Conservation (phyloP, 2,797 vertebrate species). For the Pygocentrus nattereri region DNA sequence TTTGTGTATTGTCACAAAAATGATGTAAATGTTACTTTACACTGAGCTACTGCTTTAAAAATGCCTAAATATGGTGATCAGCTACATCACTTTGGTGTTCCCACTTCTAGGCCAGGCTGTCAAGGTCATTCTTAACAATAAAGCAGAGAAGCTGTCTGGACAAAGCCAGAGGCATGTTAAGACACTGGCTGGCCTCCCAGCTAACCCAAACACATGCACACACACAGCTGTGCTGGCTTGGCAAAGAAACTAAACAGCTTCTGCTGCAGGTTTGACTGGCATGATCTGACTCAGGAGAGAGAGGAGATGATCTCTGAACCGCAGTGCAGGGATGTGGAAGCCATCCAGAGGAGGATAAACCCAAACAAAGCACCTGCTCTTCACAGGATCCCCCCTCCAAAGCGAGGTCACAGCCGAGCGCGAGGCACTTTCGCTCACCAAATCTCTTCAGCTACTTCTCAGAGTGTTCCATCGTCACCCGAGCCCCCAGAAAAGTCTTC, state of each 20-base stretch:
- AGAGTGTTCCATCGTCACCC: background rate
- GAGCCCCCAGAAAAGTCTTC: background rate
- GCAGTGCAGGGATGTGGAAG: background rate
- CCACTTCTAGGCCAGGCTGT: background rate
- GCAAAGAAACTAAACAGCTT: conserved; percentile 4
- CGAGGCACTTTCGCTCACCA: background rate
- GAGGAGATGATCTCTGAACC: conserved; percentile 12
- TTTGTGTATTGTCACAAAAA: too few relatives aligned
- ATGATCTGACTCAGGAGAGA: background rate
- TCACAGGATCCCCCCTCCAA: background rate
- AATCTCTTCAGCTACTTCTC: background rate
- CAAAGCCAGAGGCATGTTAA: conserved; percentile 14
- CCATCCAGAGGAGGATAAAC: background rate
- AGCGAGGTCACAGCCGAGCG: background rate
- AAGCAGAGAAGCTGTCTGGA: conserved; percentile 12
- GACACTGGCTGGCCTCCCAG: conserved; percentile 10
- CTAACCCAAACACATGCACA: conserved; percentile 8
- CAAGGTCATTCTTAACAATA: conserved; percentile 30
- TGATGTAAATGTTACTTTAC: too few relatives aligned
- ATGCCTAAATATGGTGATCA: background rate
- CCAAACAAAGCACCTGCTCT: background rate
- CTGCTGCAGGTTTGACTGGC: conserved; percentile 6
- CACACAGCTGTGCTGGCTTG: background rate
- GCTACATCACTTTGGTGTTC: conserved; percentile 3
- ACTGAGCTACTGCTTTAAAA: background rate